Conservation (phyloP, 2,797 vertebrate genomes). For the Heteromormyrus szaboi region DNA sequence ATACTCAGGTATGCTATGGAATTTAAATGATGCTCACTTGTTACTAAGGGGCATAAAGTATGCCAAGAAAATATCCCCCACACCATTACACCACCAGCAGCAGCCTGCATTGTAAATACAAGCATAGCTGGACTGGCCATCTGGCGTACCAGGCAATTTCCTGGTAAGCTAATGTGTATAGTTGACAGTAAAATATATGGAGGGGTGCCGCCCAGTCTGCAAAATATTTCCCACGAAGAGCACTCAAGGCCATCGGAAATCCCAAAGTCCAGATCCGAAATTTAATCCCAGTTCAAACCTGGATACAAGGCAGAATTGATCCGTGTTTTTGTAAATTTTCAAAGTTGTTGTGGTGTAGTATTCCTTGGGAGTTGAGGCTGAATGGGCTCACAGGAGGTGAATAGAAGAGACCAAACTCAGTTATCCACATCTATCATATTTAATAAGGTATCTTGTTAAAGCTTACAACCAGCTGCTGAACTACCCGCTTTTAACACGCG, state of each 20-base stretch:
- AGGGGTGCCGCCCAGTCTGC: not conserved
- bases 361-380: not conserved
- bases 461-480: not conserved
- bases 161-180: not conserved
- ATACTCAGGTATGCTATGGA: not conserved
- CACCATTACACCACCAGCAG: not conserved
- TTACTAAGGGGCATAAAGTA: not conserved
- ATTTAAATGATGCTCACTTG: not conserved
- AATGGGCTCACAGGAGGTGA: not conserved
- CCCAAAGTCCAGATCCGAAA: not conserved
- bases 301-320: not conserved
- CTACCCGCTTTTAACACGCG: not conserved
- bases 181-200: not conserved
- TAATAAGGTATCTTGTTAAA: not conserved
- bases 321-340: not conserved
- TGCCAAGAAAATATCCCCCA: not conserved
- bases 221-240: not conserved
- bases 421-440: not conserved
- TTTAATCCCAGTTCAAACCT: not conserved
- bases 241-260: not conserved
- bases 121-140: not conserved
- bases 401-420: not conserved
- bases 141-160: not conserved
- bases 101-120: not conserved
- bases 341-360: not conserved